Evolutionary conservation across 2,113 vertebrate species (phyloP).

Genomic region (Heterochromis multidens): DNA sequence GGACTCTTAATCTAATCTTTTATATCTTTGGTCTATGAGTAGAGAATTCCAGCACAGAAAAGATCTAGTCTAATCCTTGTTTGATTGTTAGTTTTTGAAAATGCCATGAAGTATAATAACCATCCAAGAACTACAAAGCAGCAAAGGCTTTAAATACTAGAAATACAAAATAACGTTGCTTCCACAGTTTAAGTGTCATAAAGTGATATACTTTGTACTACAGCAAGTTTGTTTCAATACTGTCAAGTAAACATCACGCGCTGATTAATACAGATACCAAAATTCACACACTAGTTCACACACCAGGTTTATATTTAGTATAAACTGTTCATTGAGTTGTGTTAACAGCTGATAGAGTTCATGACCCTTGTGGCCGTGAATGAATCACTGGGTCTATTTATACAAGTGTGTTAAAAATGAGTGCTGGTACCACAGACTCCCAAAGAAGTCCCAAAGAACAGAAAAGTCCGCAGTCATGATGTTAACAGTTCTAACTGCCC

Average conservation of each 20-base stretch:
- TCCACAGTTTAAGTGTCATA: background rate
- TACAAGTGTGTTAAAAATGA: slow-evolving; percentile 6
- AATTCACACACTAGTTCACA: background rate
- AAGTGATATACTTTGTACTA: background rate
- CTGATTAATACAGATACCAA: background rate
- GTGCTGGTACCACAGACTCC: background rate
- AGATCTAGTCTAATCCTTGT: background rate
- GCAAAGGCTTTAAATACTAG: background rate
- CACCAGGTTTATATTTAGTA: background rate
- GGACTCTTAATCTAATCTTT: background rate
- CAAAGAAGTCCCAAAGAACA: slow-evolving; percentile 1
- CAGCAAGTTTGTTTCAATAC: background rate
- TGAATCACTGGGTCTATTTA: slow-evolving; percentile 4
- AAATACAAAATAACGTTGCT: background rate
- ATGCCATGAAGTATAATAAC: background rate
- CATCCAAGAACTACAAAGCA: background rate
- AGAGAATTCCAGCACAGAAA: background rate
- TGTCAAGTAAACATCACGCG: background rate
- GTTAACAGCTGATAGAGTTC: background rate
- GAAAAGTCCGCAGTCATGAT: slow-evolving; percentile 8
- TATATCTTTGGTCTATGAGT: background rate
- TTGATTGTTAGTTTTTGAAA: background rate
- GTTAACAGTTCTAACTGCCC: slow-evolving; percentile 50
- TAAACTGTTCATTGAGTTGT: background rate
- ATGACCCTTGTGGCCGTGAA: slow-evolving; percentile 1